phyloP scores from a whole-genome alignment of 2,888 invertebrate genomes.

The Epistrophe grossulariae region DNA sequence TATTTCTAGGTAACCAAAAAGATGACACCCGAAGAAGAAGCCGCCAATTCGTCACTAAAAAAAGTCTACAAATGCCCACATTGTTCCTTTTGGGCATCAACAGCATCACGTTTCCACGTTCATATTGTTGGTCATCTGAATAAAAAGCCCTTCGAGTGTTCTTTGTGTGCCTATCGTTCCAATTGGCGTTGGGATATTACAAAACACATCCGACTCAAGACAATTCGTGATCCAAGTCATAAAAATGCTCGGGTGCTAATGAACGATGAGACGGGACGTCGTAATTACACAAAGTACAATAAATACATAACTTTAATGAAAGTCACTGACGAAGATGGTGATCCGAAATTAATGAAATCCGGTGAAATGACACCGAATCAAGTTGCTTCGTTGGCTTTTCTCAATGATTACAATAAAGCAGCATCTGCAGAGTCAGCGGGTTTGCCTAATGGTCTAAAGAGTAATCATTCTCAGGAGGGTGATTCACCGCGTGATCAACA shows the following conservation, averaged over 20 bases:
- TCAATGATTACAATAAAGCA: conserved; percentile 84
- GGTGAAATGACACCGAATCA: conserved; percentile 84
- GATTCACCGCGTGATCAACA: conserved; percentile 75
- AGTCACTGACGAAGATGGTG: conserved; percentile 85
- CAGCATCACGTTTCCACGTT: conserved; percentile 96
- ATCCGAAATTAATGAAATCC: conserved; percentile 84
- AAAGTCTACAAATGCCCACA: conserved; percentile 96
- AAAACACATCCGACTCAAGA: conserved; percentile 96
- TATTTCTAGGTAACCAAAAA: conserved; percentile 84
- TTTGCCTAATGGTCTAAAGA: conserved; percentile 77
- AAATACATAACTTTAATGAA: conserved; percentile 92
- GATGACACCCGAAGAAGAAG: conserved; percentile 87
- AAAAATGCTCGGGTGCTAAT: conserved; percentile 92
- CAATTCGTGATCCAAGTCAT: conserved; percentile 92
- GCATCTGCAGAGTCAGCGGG: conserved; percentile 64
- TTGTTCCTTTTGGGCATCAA: conserved; percentile 96
- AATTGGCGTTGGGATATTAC: conserved; percentile 99
- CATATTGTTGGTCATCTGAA: conserved; percentile 97
- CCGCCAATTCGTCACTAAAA: conserved; percentile 88
- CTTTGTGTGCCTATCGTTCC: conserved; percentile 95
- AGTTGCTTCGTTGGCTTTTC: conserved; percentile 85
- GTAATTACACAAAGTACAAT: conserved; percentile 97
- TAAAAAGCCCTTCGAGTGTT: conserved; percentile 97
- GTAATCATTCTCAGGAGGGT: conserved; percentile 81
- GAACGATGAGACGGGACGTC: conserved; percentile 95